Evolutionary conservation across 2,888 invertebrate genomes (phyloP).

Genomic region (Flexamia atlantica): DNA sequence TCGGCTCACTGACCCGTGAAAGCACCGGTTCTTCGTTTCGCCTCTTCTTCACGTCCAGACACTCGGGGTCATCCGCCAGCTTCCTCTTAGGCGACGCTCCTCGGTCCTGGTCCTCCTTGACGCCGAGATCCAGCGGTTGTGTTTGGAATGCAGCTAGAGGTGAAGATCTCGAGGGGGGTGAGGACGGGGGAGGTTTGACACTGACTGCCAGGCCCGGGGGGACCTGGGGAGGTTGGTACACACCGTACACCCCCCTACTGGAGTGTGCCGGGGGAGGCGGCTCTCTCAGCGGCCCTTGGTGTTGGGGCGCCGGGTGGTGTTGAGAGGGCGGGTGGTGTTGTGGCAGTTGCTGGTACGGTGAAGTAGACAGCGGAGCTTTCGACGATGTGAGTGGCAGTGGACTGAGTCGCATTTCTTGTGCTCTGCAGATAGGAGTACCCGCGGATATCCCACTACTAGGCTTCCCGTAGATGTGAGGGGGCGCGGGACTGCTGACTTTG

Average conservation of each 20-base stretch:
- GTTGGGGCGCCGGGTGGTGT: conserved; percentile 76
- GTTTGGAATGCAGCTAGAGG: conserved; percentile 79
- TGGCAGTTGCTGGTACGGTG: conserved; percentile 77
- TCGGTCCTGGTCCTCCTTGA: conserved; percentile 73
- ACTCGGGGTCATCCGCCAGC: conserved; percentile 75
- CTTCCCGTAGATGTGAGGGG: conserved; percentile 86
- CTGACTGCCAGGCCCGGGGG: conserved; percentile 72
- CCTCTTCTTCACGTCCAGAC: conserved; percentile 77
- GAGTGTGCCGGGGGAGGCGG: conserved; percentile 74
- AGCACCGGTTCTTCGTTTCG: conserved; percentile 74
- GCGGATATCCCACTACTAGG: conserved; percentile 79
- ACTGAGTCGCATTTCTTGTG: conserved; percentile 72
- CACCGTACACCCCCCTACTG: conserved; percentile 70
- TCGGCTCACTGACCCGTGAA: conserved; percentile 80
- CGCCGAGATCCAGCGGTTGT: conserved; percentile 88
- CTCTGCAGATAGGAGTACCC: conserved; percentile 78
- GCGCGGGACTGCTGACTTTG: conserved; percentile 88
- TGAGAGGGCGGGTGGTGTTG: conserved; percentile 74
- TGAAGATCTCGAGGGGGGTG: conserved; percentile 72
- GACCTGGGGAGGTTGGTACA: conserved; percentile 71
- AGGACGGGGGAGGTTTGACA: conserved; percentile 71
- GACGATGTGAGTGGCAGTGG: conserved; percentile 77
- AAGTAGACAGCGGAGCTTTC: conserved; percentile 78
- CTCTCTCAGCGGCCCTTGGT: conserved; percentile 6
- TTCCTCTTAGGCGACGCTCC: conserved; percentile 81